Evolutionary conservation across 2,797 vertebrate genomes (phyloP), one percentile per base, ranked within the genome.

Genomic region (Rhynchonycteris naso): DNA sequence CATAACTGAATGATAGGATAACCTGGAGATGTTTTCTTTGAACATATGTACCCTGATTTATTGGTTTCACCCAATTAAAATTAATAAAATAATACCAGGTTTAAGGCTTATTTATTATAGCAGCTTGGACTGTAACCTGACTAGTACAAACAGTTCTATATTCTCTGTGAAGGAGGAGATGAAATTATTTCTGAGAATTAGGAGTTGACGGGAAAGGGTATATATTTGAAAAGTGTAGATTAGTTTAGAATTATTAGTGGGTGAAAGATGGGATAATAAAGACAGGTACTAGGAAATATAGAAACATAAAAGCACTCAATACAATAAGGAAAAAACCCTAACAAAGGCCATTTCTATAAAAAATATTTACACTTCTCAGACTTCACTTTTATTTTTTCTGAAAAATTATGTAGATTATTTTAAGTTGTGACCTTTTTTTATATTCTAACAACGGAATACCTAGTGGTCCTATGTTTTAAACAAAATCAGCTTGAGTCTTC

Each of bases 81-180:
- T n/a, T n/a, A n/a, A n/a, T n/a, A n/a, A n/a, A n/a, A n/a, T n/a
- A 89, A 63, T 18, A 63, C 43, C 43, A 43, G 5, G 61, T 91
- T 91, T 50, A 74, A 28, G 16, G 21, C 5, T 54, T 74, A 2
- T 92, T 76, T 63, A 7, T 87, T 82, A 56, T 8, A 81, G 21
- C 16, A 88, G 16, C 13, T 76, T 88, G 52, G 21, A 63, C 4
- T 68, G 3, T 63, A 61, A 26, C 26, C 16, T 79, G 43, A 33
- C 22, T 91, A 66, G n/a, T 43, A 38, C 26, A 88, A 52, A 43
- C 16, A 84, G 35, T 35, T 82, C 21, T 81, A 30, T 81, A 65
- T 87, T 91, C 59, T 91, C 5, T 80, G 33, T 76, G 80, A 90
- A 80, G 89, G 71, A 72, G 72, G 81, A 72, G 33, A 69, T 59